Evolutionary conservation across 2,113 vertebrate genomes (phyloP), one percentile per base, ranked within the genome.

Genomic region (Numenius arquata): DNA sequence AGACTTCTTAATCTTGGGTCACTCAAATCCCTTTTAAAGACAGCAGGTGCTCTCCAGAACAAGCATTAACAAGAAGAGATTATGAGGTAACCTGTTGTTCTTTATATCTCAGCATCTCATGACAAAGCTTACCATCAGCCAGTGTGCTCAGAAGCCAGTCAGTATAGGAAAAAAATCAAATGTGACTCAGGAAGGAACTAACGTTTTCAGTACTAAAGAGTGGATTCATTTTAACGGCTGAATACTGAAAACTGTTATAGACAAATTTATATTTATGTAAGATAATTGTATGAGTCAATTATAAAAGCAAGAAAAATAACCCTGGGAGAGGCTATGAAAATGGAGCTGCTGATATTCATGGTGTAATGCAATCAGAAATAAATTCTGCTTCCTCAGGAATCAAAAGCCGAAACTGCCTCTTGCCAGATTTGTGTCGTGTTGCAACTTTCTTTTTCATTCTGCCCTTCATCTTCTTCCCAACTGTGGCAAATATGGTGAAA

Each of bases 11-110:
- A 97, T 92, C 93, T 89, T 95, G 66, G 93, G 92, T 97, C 90
- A 96, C 77, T 96, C 93, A 96, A 96, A 94, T 97, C 89, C 87
- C 93, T 96, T 98, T 89, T 97, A 91, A 97, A 95, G 89, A 93
- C 71, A 97, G 88, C 93, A 96, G 90, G 93, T 95, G 84, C 85
- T 97, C 91, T 97, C 96, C 85, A 94, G 92, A 94, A 85, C 53
- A 85, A 76, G 86, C 84, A 95, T 93, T 96, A 94, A 88, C 80
- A 90, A 85, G 92, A 67, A 76, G 79, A 94, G 70, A 97, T 95
- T 93, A 92, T 87, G 83, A 97, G 90, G 89, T 66, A 88, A 96
- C 93, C 71, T 97, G 94, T 96, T 97, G 83, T 96, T 96, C 90
- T 86, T 88, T 93, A 76, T 73, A 73, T 95, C 66, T 94, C 75